These are phyloP conservation scores for Pelusios castaneus DNA, from an alignment of 2,113 vertebrate genomes.

Conservation along the genomic window DNA sequence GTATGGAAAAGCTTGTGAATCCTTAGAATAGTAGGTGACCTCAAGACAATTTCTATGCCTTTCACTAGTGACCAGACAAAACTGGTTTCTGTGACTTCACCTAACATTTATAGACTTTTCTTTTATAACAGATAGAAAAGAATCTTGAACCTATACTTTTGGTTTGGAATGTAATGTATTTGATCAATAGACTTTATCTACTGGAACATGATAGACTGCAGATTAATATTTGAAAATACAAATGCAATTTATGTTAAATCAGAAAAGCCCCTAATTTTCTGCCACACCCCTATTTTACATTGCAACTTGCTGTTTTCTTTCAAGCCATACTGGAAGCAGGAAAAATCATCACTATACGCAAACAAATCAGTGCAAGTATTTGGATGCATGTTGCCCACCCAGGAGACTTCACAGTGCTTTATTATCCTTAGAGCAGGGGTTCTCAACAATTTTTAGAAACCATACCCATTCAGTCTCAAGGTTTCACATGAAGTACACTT, in stretches of 20 bases:
- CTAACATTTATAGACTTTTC: neutral
- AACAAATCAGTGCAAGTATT: neutral
- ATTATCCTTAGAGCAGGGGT: neutral
- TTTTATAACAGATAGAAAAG: fast-evolving
- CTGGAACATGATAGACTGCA: neutral
- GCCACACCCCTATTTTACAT: neutral
- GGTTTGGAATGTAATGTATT: neutral
- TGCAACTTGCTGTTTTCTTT: neutral
- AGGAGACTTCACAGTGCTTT: neutral
- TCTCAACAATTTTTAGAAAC: too few relatives aligned
- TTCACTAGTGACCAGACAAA: neutral
- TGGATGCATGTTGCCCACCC: neutral
- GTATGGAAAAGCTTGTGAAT: fast-evolving
- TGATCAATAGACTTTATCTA: neutral
- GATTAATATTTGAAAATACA: neutral
- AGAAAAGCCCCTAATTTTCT: neutral
- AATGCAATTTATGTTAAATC: neutral
- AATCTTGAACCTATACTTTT: neutral
- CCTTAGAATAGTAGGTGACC: neutral
- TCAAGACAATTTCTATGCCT: neutral
- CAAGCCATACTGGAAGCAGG: neutral
- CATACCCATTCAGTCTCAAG: too few relatives aligned
- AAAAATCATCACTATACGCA: neutral
- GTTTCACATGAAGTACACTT: too few relatives aligned
- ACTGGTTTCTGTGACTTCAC: neutral